Conservation (phyloP, 2,797 vertebrate species). For the Holocentrus rufus region DNA sequence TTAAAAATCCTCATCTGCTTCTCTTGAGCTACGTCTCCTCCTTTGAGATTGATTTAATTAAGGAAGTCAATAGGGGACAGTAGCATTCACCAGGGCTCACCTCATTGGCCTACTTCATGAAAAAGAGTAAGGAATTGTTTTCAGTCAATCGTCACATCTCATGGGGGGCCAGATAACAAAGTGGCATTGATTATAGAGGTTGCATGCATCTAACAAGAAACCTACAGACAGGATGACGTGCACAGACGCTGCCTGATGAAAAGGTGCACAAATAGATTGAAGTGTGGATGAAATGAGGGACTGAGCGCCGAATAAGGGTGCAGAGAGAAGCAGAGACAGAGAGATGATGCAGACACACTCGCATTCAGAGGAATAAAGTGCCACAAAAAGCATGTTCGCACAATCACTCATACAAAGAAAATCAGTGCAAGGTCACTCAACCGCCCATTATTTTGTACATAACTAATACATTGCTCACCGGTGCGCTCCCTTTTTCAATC, state of each 20-base stretch:
- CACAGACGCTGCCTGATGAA: background rate
- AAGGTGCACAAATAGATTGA: no score
- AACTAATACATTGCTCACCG: constrained; percentile 46
- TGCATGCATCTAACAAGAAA: background rate
- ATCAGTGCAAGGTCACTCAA: constrained; percentile 52
- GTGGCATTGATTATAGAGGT: background rate
- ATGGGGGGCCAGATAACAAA: background rate
- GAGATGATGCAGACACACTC: background rate
- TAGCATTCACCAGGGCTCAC: background rate
- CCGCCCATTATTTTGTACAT: constrained; percentile 42
- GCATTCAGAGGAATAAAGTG: background rate
- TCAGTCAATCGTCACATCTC: background rate
- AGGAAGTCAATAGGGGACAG: background rate
- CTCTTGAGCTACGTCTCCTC: background rate
- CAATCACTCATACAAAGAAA: constrained; percentile 27
- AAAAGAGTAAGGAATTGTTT: background rate
- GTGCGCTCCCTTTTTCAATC: constrained; percentile 11
- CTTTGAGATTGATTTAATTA: background rate
- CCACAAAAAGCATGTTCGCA: constrained; percentile 5
- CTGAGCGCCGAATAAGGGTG: background rate
- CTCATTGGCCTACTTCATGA: constrained; percentile 6
- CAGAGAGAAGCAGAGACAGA: background rate
- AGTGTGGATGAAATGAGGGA: constrained; percentile 9
- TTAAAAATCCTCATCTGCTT: background rate
- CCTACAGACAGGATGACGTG: background rate